Evolutionary conservation across 2,888 invertebrate species (phyloP), one percentile per base, ranked within the genome.

Genomic region (Dromius quadrimaculatus): DNA sequence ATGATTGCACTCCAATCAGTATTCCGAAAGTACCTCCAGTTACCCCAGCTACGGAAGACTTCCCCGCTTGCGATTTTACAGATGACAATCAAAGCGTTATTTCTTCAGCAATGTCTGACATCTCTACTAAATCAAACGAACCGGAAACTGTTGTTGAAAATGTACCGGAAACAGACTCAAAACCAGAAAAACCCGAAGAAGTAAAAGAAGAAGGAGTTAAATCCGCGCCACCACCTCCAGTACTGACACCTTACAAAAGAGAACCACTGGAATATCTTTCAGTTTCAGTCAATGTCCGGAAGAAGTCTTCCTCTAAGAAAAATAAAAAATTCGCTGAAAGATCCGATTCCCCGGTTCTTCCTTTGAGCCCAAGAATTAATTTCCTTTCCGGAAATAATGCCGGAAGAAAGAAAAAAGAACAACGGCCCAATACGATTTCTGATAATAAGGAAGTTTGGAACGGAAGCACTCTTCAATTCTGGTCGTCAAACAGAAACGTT

Each of bases 181-280:
- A 82, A 62, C 76, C 76, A 62, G 38, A 45, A 8, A 41, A 50
- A 22, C 61, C 62, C 19, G 66, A 63, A 66, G 38, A 63, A 19
- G 69, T 70, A 54, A 47, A n/a, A 68, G 68, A 61, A 66, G 59
- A 62, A 47, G 45, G 50, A 59, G 22, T 11, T 61, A 69, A 69
- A 5, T 8, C 45, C 4, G 71, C 64, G 36, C 41, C 38, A 6
- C 72, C 47, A 15, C 36, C 28, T 43, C 82, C 84, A 59, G 84
- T 89, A 1, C 79, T 90, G 72, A 89, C 87, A 66, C 90, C 90
- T 57, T 81, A 89, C 73, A 89, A 90, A 74, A 88, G 90, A 71
- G 91, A 91, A 79, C 90, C 91, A 32, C 83, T 92, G 75, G 93
- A 93, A 76, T 92, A 90, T 77, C 83, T 93, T 72, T 88, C 90